phyloP scores from a whole-genome alignment of 2,888 invertebrate species.

The Anagyrus pseudococci region DNA sequence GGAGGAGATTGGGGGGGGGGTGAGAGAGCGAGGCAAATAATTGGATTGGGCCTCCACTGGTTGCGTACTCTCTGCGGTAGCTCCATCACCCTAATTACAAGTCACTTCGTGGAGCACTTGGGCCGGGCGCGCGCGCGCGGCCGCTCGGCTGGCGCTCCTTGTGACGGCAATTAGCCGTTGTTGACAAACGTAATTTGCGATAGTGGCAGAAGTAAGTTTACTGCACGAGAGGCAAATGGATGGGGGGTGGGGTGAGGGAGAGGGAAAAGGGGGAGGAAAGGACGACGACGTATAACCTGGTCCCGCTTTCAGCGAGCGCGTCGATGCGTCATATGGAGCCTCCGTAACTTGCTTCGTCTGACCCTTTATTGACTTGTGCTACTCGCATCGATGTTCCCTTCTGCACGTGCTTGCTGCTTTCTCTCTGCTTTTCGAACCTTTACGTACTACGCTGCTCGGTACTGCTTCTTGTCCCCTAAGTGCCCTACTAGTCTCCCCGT shows the following conservation, averaged over 20 bases:
- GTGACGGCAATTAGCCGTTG: conserved; percentile 56
- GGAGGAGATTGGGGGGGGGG: neutral
- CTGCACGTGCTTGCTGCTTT: too few species aligned
- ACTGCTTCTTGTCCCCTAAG: too few species aligned
- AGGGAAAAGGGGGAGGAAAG: too few species aligned
- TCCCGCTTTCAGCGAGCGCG: too few species aligned
- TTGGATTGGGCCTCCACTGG: conserved; percentile 46
- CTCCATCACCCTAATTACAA: conserved; percentile 55
- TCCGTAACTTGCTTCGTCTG: neutral
- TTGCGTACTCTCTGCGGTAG: conserved; percentile 13
- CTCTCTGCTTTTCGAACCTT: too few species aligned
- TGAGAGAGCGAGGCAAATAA: conserved; percentile 45
- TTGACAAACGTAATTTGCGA: conserved; percentile 60
- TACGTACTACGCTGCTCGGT: too few species aligned
- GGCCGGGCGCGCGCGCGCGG: neutral
- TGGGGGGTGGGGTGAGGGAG: too few species aligned
- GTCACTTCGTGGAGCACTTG: conserved; percentile 42
- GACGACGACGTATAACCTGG: too few species aligned
- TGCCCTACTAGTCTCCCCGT: too few species aligned
- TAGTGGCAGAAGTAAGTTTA: conserved; percentile 23
- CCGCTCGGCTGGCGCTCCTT: neutral
- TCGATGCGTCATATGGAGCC: neutral
- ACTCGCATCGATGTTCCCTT: too few species aligned
- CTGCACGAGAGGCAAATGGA: too few species aligned
- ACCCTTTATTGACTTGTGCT: too few species aligned